These are phyloP conservation scores for cat (Felis catus) DNA, from an alignment of 2,113 vertebrate species.

Conservation along the genomic window DNA sequence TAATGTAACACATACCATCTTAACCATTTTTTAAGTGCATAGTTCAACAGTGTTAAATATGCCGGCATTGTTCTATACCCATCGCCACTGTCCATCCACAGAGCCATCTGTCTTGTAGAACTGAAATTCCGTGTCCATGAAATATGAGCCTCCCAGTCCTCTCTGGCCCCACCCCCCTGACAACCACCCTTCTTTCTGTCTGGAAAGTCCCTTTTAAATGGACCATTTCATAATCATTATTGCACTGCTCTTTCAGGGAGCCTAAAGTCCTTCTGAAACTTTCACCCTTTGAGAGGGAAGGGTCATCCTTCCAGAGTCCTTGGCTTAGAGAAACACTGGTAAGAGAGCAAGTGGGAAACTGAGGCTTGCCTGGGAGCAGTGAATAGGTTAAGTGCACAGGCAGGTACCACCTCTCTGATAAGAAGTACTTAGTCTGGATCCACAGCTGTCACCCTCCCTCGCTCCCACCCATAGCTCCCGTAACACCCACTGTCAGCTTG, in stretches of 20 bases:
- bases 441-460: too few relatives aligned
- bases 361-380: background rate
- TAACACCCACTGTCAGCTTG: background rate
- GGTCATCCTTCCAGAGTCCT: background rate
- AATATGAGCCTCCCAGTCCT: background rate
- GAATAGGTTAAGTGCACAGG: background rate
- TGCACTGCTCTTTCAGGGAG: background rate
- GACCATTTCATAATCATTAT: background rate
- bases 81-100: background rate
- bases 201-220: background rate
- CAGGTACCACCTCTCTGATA: background rate
- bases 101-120: background rate
- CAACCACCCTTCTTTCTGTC: background rate
- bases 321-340: background rate
- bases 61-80: background rate
- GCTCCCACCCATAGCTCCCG: background rate
- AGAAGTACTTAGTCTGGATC: background rate
- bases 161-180: fast-evolving
- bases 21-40: background rate
- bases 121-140: background rate
- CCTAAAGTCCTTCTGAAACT: background rate
- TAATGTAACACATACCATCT: background rate
- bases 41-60: background rate
- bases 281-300: background rate
- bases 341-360: background rate